These are phyloP conservation scores for Rana temporaria DNA, from an alignment of 2,113 vertebrate genomes.

Conservation along the genomic window DNA sequence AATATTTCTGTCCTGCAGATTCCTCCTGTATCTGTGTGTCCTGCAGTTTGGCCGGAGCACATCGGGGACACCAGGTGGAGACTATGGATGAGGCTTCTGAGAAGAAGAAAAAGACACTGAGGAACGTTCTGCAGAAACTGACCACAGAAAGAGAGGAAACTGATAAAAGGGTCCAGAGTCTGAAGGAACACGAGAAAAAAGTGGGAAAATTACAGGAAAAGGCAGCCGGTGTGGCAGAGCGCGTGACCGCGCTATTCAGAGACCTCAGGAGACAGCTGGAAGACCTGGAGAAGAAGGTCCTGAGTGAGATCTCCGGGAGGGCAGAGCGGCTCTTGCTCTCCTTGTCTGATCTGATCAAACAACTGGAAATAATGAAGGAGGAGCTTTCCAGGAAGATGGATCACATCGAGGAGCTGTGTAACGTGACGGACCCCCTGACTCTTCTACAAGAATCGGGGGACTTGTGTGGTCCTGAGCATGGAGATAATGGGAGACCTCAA, in stretches of 20 bases:
- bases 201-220: neutral
- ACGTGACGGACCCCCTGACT: neutral
- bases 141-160: neutral
- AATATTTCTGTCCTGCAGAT: too few relatives aligned
- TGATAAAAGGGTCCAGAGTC: neutral
- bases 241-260: neutral
- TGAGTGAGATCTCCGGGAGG: too few relatives aligned
- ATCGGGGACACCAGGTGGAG: too few relatives aligned
- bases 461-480: too few relatives aligned
- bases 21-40: too few relatives aligned
- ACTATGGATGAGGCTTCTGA: too few relatives aligned
- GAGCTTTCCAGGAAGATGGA: neutral
- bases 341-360: too few relatives aligned
- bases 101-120: neutral
- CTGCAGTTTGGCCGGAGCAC: too few relatives aligned
- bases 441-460: neutral
- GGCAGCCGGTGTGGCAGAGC: neutral
- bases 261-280: neutral
- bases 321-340: neutral
- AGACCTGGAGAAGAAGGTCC: neutral
- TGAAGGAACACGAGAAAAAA: neutral
- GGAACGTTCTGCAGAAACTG: neutral
- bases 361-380: neutral
- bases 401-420: constrained; percentile 16
- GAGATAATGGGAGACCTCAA: too few relatives aligned